A percentile compares a stretch with the other conserved stretches of the same genome.
These are phyloP conservation scores for Neodiprion lecontei DNA, from an alignment of 1,140 invertebrate species.

Conservation along the genomic window DNA sequence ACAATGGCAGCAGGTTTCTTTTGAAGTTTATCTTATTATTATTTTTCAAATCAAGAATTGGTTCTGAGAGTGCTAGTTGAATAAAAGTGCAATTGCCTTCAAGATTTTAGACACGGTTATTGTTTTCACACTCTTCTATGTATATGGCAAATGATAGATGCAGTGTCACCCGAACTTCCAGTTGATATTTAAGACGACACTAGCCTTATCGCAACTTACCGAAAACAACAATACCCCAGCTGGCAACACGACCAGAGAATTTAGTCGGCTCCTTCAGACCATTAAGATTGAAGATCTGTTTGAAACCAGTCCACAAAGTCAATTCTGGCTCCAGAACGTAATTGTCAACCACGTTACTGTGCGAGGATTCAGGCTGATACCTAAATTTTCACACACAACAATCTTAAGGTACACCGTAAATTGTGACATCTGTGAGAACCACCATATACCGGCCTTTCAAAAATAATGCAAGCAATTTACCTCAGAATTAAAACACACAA, in stretches of 20 bases:
- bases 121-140: no score
- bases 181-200: conserved; percentile 24
- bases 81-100: no score
- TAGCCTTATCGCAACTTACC: conserved; percentile 57
- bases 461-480: conserved; percentile 51
- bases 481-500: conserved; percentile 86
- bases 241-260: conserved; percentile 67
- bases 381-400: neutral
- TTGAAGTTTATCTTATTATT: no score
- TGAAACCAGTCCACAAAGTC: conserved; percentile 43
- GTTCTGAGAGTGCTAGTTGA: no score
- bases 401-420: no score
- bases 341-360: conserved; percentile 4
- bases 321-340: conserved; percentile 24
- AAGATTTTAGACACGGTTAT: no score
- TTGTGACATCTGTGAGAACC: no score
- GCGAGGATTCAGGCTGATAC: neutral
- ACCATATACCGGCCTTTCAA: no score
- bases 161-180: conserved; percentile 26
- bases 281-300: conserved; percentile 66
- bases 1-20: no score
- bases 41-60: no score
- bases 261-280: conserved; percentile 64
- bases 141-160: neutral
- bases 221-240: conserved; percentile 64